Percentiles rank a stretch among this genome's conserved stretches.
Evolutionary conservation across 2,797 vertebrate genomes (phyloP).

Genomic region (Xenentodon cancila): DNA sequence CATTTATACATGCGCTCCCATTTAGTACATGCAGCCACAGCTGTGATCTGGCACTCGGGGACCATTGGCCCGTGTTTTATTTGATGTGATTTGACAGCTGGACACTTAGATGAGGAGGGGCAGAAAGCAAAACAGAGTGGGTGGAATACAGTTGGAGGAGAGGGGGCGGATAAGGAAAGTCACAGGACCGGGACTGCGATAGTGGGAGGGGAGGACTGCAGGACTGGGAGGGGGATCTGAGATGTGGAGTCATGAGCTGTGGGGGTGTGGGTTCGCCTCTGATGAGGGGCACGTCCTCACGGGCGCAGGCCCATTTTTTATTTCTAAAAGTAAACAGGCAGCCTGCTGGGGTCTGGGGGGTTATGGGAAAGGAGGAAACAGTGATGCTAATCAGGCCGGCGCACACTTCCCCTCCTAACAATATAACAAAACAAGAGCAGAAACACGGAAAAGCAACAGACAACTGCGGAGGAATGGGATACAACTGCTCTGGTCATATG

Average conservation of each 20-base stretch:
- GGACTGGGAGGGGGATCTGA: constrained; percentile 62
- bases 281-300: constrained; percentile 84
- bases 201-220: constrained; percentile 62
- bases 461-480: constrained; percentile 64
- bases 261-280: constrained; percentile 64
- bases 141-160: constrained; percentile 71
- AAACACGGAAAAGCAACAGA: constrained; percentile 73
- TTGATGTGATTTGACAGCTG: constrained; percentile 92
- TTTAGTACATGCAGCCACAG: constrained; percentile 76
- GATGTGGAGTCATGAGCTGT: constrained; percentile 61
- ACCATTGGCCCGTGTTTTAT: constrained; percentile 81
- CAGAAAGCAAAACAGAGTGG: constrained; percentile 64
- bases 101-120: constrained; percentile 74
- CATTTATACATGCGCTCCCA: constrained; percentile 77
- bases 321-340: constrained; percentile 98
- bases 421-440: constrained; percentile 83
- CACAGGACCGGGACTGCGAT: constrained; percentile 61
- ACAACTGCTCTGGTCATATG: constrained; percentile 20
- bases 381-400: constrained; percentile 95
- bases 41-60: constrained; percentile 82
- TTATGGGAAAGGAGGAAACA: constrained; percentile 99
- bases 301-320: constrained; percentile 95
- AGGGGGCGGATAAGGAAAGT: constrained; percentile 64
- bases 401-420: constrained; percentile 97
- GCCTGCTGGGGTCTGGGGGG: constrained; percentile 96